phyloP scores from a whole-genome alignment of 23 tunicate species.

The Corella eumyota region DNA sequence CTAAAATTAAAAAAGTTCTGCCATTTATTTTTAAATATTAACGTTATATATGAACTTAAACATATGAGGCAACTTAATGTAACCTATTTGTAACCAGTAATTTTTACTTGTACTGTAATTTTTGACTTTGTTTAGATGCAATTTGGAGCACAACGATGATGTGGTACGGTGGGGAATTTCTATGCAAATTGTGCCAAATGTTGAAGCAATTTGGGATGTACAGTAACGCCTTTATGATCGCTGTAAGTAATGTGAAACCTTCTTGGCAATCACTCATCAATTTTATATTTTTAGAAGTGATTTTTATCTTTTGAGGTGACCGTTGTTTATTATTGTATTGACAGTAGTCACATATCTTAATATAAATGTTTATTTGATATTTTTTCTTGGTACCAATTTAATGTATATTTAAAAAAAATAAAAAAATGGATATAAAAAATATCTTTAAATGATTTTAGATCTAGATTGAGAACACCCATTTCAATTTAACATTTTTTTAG shows the following conservation, averaged over 20 bases:
- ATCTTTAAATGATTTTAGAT: too few species aligned
- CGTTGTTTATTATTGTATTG: background rate
- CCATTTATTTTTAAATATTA: background rate
- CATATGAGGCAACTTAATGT: background rate
- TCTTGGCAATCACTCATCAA: background rate
- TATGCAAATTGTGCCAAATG: conserved; percentile 58
- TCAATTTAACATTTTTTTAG: conserved; percentile 10
- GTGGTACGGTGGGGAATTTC: conserved; percentile 54
- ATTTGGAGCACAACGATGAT: conserved; percentile 63
- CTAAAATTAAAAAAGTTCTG: background rate
- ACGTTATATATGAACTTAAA: background rate
- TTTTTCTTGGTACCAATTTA: too few species aligned
- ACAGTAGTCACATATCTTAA: too few species aligned
- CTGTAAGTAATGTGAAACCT: conserved; percentile 32
- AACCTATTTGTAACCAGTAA: background rate
- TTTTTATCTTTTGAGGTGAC: background rate
- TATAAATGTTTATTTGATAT: background rate
- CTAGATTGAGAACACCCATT: too few species aligned
- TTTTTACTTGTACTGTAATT: background rate
- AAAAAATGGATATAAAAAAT: too few species aligned
- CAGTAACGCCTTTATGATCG: conserved; percentile 76
- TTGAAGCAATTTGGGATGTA: conserved; percentile 83
- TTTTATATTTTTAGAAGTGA: background rate
- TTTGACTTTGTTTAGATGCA: conserved; percentile 23
- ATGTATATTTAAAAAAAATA: too few species aligned